Evolutionary conservation across 1,140 invertebrate genomes (phyloP).

Genomic region (Neodiprion fabricii): DNA sequence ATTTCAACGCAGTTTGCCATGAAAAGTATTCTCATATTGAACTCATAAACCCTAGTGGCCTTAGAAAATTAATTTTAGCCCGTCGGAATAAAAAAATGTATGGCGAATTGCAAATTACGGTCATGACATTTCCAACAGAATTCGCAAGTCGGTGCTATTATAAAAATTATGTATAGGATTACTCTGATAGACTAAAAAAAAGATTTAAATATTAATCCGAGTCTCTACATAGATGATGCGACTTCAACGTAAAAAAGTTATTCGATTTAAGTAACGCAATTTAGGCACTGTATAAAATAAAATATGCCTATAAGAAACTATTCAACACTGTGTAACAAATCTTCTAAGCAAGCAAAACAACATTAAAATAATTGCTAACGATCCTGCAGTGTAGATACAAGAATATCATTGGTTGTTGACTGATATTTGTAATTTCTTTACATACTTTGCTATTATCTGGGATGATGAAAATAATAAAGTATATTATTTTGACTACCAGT

Average conservation of each 20-base stretch:
- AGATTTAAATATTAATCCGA: not conserved
- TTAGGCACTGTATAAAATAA: not conserved
- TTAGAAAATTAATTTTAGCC: slow-evolving; percentile 3
- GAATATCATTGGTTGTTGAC: not conserved
- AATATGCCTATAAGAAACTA: not conserved
- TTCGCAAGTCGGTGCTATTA: slow-evolving; percentile 7
- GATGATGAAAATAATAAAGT: not conserved
- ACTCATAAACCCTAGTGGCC: not conserved
- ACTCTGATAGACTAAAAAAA: not conserved
- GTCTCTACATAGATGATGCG: not conserved
- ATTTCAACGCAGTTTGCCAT: too few species aligned
- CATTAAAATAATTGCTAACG: not conserved
- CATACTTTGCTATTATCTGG: not conserved
- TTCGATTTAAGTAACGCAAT: not conserved
- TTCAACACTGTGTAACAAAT: not conserved
- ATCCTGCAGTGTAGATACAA: not conserved
- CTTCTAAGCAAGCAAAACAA: not conserved
- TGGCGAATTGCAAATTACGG: not conserved
- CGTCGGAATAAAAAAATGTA: not conserved
- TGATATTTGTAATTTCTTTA: slow-evolving; percentile 1
- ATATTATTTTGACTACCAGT: not conserved
- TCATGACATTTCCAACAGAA: not conserved
- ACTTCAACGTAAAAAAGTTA: not conserved
- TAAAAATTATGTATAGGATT: slow-evolving; percentile 1
- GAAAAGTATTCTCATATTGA: not conserved